Evolutionary conservation across 2,888 invertebrate genomes (phyloP).

Genomic region (Celastrina argiolus): DNA sequence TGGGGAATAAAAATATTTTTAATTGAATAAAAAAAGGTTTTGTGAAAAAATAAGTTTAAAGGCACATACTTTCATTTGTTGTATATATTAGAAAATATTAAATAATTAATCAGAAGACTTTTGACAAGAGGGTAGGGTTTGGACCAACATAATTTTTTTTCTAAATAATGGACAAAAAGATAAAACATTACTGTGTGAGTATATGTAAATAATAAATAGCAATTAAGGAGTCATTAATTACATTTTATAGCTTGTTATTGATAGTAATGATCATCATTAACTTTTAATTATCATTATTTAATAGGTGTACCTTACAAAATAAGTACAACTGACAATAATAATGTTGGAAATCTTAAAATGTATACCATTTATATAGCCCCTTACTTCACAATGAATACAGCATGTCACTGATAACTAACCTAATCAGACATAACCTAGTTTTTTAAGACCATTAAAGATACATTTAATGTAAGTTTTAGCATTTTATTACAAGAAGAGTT

Average conservation of each 20-base stretch:
- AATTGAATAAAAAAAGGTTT: too few relatives aligned
- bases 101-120: too few relatives aligned
- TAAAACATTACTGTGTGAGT: too few relatives aligned
- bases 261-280: background rate
- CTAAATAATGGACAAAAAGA: too few relatives aligned
- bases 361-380: background rate
- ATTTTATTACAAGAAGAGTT: background rate
- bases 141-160: too few relatives aligned
- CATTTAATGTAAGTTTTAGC: background rate
- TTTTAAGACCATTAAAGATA: background rate
- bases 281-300: background rate
- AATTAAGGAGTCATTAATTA: background rate
- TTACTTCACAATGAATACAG: too few relatives aligned
- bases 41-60: too few relatives aligned
- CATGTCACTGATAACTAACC: constrained; percentile 19
- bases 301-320: background rate
- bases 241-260: background rate
- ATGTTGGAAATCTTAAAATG: background rate
- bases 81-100: too few relatives aligned
- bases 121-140: too few relatives aligned
- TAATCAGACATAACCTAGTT: constrained; percentile 16
- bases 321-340: too few relatives aligned
- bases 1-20: too few relatives aligned
- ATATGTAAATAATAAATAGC: background rate
- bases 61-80: too few relatives aligned